A percentile compares a stretch with the other conserved stretches of the same genome.
phyloP scores from a whole-genome alignment of 2,113 vertebrate genomes.

The Rynchops niger region DNA sequence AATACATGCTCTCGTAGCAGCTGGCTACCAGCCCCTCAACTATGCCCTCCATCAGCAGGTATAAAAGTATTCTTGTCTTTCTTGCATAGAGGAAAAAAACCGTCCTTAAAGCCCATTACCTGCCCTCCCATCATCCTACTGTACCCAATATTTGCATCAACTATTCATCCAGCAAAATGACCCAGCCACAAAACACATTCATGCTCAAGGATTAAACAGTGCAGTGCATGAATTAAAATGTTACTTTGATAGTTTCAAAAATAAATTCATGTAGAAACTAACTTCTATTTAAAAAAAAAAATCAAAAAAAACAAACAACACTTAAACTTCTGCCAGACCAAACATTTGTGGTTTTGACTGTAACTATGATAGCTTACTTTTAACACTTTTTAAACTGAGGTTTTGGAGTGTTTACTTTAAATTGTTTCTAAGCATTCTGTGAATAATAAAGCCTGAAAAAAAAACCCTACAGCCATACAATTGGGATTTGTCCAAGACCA shows the following conservation, averaged over 20 bases:
- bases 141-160: background rate
- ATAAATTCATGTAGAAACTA: background rate
- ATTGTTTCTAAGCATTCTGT: background rate
- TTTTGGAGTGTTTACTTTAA: background rate
- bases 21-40: background rate
- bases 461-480: accelerated
- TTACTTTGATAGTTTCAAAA: background rate
- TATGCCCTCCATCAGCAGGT: background rate
- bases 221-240: background rate
- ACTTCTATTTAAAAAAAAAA: background rate
- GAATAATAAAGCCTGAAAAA: background rate
- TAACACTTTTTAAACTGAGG: background rate
- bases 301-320: background rate
- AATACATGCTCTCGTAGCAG: background rate
- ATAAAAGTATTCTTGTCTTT: background rate
- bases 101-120: background rate
- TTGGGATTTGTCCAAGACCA: background rate
- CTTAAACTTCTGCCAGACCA: background rate
- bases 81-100: background rate
- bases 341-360: background rate
- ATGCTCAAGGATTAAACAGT: background rate
- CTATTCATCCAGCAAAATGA: background rate
- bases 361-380: background rate
- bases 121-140: background rate
- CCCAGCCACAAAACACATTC: background rate